Evolutionary conservation across 2,113 vertebrate genomes (phyloP).

Genomic region (Eublepharis macularius): DNA sequence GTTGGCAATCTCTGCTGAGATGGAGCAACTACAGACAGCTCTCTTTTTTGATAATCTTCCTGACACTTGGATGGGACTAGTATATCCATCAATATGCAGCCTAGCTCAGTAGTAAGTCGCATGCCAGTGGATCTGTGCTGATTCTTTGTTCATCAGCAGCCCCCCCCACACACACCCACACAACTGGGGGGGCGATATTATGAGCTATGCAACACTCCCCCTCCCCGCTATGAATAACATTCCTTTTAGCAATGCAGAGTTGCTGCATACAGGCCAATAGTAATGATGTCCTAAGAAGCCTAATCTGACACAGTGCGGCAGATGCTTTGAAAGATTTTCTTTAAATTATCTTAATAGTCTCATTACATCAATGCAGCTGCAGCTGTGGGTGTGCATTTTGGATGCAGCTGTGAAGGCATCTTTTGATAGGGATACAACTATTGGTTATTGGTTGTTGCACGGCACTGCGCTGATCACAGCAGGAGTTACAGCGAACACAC

Average conservation of each 20-base stretch:
- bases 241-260: slow-evolving; percentile 54
- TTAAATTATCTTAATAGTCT: neutral
- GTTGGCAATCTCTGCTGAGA: slow-evolving; percentile 93
- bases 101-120: slow-evolving; percentile 80
- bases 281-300: slow-evolving; percentile 48
- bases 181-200: slow-evolving; percentile 10
- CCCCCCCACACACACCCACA: neutral
- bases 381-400: neutral
- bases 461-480: neutral
- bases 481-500: no score
- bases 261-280: slow-evolving; percentile 59
- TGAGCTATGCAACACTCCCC: slow-evolving; percentile 54
- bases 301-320: slow-evolving; percentile 44
- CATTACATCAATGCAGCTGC: neutral
- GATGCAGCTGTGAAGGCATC: neutral
- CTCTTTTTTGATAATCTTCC: slow-evolving; percentile 93
- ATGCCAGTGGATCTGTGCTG: slow-evolving; percentile 69
- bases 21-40: slow-evolving; percentile 91
- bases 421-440: neutral
- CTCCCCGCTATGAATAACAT: slow-evolving; percentile 60
- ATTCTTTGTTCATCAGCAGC: slow-evolving; percentile 69
- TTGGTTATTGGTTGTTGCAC: neutral
- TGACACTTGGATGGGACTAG: slow-evolving; percentile 87
- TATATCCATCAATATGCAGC: slow-evolving; percentile 89
- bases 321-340: slow-evolving; percentile 47